Evolutionary conservation across 2,797 vertebrate species (phyloP).

Genomic region (Pangasius krempfi): DNA sequence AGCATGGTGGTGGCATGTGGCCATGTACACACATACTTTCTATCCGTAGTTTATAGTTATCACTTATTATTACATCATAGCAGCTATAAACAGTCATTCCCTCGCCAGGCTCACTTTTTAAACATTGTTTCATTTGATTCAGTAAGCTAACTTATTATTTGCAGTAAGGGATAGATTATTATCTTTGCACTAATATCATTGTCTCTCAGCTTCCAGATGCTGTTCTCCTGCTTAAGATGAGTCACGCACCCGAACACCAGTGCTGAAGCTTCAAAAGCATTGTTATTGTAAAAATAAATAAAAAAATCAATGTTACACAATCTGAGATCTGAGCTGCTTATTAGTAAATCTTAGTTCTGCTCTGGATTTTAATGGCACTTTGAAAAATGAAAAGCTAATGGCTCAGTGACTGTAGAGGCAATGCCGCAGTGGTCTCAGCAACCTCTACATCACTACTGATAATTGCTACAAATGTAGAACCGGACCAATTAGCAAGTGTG

Average conservation of each 20-base stretch:
- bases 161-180: not conserved
- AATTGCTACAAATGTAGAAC: conserved; percentile 32
- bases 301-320: not conserved
- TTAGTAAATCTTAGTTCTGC: not conserved
- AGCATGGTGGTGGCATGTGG: not conserved
- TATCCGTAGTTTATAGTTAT: not conserved
- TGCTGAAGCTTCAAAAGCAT: not conserved
- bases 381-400: conserved; percentile 24
- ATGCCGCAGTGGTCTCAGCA: conserved; percentile 13
- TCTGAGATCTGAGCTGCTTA: not conserved
- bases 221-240: not conserved
- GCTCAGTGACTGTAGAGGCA: conserved; percentile 8
- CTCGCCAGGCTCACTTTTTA: no score
- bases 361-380: conserved; percentile 30
- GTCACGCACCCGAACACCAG: no score
- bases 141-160: not conserved
- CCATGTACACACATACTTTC: not conserved
- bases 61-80: not conserved
- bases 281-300: not conserved
- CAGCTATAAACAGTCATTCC: no score
- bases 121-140: not conserved
- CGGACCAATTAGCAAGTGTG: conserved; percentile 21
- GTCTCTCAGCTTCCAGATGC: not conserved
- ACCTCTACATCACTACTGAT: conserved; percentile 7
- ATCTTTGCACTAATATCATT: not conserved